These are phyloP conservation scores for Petroica traversi DNA, from an alignment of 2,113 vertebrate genomes.

Conservation along the genomic window DNA sequence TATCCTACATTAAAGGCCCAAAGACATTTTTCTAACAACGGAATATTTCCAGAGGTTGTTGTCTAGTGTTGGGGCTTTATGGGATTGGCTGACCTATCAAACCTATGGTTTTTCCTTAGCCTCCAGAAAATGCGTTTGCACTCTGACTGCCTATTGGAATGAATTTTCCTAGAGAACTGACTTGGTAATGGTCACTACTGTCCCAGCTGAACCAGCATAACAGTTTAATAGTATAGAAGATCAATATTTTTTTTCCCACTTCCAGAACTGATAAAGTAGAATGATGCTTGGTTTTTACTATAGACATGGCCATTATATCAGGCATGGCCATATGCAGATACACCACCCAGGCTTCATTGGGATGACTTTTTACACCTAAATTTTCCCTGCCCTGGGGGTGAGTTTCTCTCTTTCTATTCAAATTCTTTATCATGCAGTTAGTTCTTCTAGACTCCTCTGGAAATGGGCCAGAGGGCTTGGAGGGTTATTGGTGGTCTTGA, in stretches of 20 bases:
- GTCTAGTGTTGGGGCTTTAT: neutral
- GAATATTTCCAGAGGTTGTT: neutral
- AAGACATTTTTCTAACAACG: neutral
- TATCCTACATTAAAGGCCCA: neutral
- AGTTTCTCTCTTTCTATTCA: neutral
- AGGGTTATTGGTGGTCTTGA: neutral
- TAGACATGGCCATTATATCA: neutral
- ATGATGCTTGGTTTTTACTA: neutral
- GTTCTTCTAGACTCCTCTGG: neutral
- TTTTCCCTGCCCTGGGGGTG: neutral
- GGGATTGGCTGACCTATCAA: neutral
- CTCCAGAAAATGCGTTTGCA: neutral
- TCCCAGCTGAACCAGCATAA: neutral
- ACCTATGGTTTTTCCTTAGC: neutral
- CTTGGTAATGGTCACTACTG: fast-evolving
- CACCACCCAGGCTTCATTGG: neutral
- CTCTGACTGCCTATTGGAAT: neutral
- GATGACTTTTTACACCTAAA: neutral
- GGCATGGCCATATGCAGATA: neutral
- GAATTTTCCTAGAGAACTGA: neutral
- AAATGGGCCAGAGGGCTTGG: neutral
- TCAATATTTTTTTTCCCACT: neutral
- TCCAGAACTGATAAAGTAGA: neutral
- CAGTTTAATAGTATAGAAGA: neutral
- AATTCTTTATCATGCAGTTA: neutral